Evolutionary conservation across 92 coral and sea anemone species (phyloP).

Genomic region (Blastomussa wellsi): DNA sequence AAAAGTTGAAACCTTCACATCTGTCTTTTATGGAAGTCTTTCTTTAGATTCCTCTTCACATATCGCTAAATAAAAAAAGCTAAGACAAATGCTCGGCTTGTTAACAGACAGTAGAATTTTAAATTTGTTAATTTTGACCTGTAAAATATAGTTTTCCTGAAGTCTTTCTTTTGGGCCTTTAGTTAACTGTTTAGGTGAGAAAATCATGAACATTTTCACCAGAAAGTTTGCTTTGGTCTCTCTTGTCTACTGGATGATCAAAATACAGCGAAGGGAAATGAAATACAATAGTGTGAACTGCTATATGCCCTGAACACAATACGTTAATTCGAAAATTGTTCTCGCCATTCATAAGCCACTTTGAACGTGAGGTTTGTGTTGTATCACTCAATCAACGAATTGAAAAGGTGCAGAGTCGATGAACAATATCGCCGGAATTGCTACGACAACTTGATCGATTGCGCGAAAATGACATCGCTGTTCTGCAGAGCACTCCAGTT

Average conservation of each 20-base stretch:
- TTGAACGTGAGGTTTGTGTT: conserved; percentile 28
- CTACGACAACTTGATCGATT: conserved; percentile 25
- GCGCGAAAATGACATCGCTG: conserved; percentile 19
- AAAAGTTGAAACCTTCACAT: conserved; percentile 10
- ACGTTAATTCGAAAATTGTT: conserved; percentile 25
- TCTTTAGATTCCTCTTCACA: conserved; percentile 5
- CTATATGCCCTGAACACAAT: conserved; percentile 3
- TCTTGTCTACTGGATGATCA: not conserved
- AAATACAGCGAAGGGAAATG: not conserved
- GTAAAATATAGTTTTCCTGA: conserved; percentile 1
- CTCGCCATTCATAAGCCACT: conserved; percentile 13
- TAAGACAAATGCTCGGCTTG: conserved; percentile 11
- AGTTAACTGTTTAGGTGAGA: not conserved
- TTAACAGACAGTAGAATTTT: not conserved
- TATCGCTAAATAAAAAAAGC: conserved; percentile 16
- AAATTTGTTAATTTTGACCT: not conserved
- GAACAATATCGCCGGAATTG: conserved; percentile 39
- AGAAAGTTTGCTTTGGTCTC: not conserved
- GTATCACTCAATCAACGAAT: conserved; percentile 22
- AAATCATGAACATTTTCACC: not conserved
- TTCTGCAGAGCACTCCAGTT: not conserved
- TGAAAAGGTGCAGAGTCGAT: conserved; percentile 11
- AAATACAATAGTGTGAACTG: not conserved
- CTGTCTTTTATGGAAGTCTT: conserved; percentile 40
- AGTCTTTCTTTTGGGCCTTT: not conserved